Base-by-base conservation (phyloP, 2,888 invertebrate species). In the Sclerodermus sp. region DNA sequence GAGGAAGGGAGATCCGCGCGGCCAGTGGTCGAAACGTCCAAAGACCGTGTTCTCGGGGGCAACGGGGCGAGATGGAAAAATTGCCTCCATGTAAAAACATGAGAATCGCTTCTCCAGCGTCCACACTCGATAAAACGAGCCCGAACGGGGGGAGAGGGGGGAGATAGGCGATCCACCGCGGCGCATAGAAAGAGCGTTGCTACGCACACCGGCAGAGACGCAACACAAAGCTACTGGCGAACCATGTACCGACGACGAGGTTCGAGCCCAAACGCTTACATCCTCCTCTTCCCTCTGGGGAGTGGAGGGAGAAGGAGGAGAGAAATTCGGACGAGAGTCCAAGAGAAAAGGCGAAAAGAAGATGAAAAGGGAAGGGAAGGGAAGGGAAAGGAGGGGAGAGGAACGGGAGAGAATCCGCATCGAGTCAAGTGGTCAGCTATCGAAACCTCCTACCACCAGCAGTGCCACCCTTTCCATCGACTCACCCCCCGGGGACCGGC, bases 61-160 rank as follows among this genome's bases (percentile, higher is more conserved):
- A 77, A 71, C 75, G 71, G 68, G 71, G 74, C 77, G 72, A 71
- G 67, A 75, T 76, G 68, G 75, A 75, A 74, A 76, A 76, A 76
- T 76, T 76, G 77, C 76, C 74, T 71, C 74, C 72, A 77, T 77
- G 77, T 77, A 77, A 77, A 77, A 77, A 77, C 77, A 77, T 77
- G 76, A 77, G 77, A 69, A 74, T 71, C 71, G 67, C 61, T 69
- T 68, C 69, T 67, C 66, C 64, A 64, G 60, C 69, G 67, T 70
- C 66, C 66, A 65, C 70, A 71, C 74, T 73, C 76, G 65, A 77
- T 76, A 73, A 75, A 76, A 74, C 68, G 72, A 71, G 64, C 64
- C 60, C 52, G 60, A 49, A 49, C 53, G 16, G 2, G 34, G 44
- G 51, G 32, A 40, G 40, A 51, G 43, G 48, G 42, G 37, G 39